Conservation (phyloP, 2,113 vertebrate genomes). For the Albula glossodonta region DNA sequence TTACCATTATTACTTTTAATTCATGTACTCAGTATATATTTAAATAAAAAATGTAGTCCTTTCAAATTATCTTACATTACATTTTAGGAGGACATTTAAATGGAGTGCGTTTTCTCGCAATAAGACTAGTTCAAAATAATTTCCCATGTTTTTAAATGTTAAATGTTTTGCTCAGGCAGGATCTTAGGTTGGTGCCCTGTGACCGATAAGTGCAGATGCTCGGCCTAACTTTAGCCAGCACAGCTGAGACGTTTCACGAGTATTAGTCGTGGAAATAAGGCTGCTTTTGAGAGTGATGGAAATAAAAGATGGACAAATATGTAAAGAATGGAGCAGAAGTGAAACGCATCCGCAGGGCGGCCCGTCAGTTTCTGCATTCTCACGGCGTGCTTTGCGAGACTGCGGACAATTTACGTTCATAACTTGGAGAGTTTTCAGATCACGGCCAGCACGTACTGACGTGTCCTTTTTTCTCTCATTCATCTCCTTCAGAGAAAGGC, state of each 20-base stretch:
- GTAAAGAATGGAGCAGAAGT: not conserved
- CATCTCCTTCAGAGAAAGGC: too few species aligned
- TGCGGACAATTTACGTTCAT: not conserved
- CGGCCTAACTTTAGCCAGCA: not conserved
- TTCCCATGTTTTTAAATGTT: not conserved
- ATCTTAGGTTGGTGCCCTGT: not conserved
- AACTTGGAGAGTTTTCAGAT: not conserved
- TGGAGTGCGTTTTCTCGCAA: too few species aligned
- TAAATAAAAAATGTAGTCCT: too few species aligned
- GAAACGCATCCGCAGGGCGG: not conserved
- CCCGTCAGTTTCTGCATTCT: not conserved
- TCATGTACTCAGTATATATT: too few species aligned
- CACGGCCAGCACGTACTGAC: not conserved
- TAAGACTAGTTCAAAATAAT: too few species aligned
- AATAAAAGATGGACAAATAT: not conserved
- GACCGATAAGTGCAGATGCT: not conserved
- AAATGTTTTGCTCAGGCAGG: not conserved
- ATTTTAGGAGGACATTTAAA: too few species aligned
- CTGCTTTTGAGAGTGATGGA: not conserved
- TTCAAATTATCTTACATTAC: too few species aligned
- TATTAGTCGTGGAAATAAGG: too few species aligned
- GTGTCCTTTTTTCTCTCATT: not conserved
- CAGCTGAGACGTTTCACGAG: not conserved
- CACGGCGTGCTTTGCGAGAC: not conserved
- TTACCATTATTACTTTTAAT: too few species aligned